phyloP scores from a whole-genome alignment of 1,140 invertebrate species.

The Rhagoletis pomonella region DNA sequence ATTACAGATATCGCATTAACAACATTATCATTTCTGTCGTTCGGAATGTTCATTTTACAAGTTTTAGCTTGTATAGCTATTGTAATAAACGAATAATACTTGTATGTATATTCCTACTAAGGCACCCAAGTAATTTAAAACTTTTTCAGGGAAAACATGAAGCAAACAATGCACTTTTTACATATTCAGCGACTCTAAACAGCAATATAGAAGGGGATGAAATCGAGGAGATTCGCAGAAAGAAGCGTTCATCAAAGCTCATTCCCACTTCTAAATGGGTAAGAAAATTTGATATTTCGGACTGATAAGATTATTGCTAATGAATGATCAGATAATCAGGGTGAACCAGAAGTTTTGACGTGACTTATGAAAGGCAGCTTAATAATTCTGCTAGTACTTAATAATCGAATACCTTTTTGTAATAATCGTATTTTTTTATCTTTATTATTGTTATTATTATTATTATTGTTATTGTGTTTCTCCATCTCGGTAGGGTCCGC shows the following conservation, averaged over 20 bases:
- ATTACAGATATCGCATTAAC: conserved; percentile 86
- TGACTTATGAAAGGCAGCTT: too few species aligned
- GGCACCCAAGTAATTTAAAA: background rate
- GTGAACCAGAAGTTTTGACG: background rate
- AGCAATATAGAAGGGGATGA: background rate
- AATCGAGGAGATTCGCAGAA: conserved; percentile 22
- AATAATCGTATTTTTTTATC: too few species aligned
- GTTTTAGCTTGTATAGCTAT: conserved; percentile 82
- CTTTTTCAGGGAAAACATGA: conserved; percentile 5
- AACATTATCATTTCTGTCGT: conserved; percentile 84
- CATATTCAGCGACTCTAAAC: background rate
- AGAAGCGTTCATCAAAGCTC: background rate
- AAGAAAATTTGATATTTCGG: background rate
- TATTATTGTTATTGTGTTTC: too few species aligned
- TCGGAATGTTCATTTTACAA: conserved; percentile 85
- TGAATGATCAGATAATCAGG: background rate
- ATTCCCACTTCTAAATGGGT: background rate
- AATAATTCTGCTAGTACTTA: too few species aligned
- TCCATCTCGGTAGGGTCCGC: too few species aligned
- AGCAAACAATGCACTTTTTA: background rate
- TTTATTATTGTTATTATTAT: too few species aligned
- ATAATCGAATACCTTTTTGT: too few species aligned
- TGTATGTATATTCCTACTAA: too few species aligned
- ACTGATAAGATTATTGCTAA: background rate
- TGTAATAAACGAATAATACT: conserved; percentile 72